Conservation (phyloP, 2,113 vertebrate species). For the Felis catus region F.catus_Fca126_mat1.0 CM031413.1:104354001-104354500, state of each 20-base stretch:
- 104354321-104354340: not conserved
- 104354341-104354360: not conserved
- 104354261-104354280: not conserved
- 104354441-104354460: constrained; percentile 71
- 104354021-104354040: too few relatives aligned
- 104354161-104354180: not conserved
- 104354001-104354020: too few relatives aligned
- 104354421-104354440: not conserved
- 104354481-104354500: not conserved
- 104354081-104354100: constrained; percentile 67
- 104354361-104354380: not conserved
- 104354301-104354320: not conserved
- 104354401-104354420: not conserved
- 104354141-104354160: not conserved
- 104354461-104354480: not conserved
- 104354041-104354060: constrained; percentile 71
- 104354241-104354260: not conserved
- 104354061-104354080: constrained; percentile 63
- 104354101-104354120: constrained; percentile 80
- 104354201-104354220: not conserved
- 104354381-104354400: not conserved
- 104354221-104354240: not conserved
- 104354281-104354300: not conserved
- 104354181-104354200: not conserved
- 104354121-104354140: constrained; percentile 52